Percentiles rank a stretch among this genome's conserved stretches.
phyloP scores from a whole-genome alignment of 1,140 invertebrate species.

The Dysdera silvatica region DNA sequence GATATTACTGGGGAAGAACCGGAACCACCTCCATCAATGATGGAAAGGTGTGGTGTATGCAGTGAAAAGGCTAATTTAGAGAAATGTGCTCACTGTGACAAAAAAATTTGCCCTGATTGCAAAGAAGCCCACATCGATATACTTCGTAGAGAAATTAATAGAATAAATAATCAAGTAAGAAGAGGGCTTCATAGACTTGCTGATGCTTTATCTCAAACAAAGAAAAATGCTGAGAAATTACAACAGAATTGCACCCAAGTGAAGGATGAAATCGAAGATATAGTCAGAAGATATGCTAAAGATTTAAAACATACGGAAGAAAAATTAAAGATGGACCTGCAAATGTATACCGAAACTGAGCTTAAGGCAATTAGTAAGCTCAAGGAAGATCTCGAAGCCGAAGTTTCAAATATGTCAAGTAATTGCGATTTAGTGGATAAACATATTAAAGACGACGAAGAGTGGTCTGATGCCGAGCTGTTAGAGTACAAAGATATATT shows the following conservation, averaged over 20 bases:
- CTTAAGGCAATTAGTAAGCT: constrained; percentile 68
- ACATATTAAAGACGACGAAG: constrained; percentile 68
- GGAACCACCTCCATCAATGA: constrained; percentile 38
- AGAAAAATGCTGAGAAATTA: constrained; percentile 73
- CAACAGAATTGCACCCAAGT: constrained; percentile 77
- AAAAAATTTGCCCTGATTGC: constrained; percentile 81
- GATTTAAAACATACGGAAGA: constrained; percentile 78
- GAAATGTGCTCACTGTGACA: constrained; percentile 86
- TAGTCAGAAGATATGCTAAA: constrained; percentile 76
- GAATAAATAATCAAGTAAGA: constrained; percentile 66
- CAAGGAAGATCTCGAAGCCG: constrained; percentile 86
- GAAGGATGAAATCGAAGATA: constrained; percentile 84
- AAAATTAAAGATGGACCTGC: constrained; percentile 75
- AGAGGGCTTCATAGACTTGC: constrained; percentile 75
- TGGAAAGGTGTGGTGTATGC: constrained; percentile 60
- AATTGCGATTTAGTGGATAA: constrained; percentile 94
- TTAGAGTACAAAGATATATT: constrained; percentile 90
- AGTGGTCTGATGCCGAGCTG: constrained; percentile 50
- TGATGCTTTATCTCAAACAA: constrained; percentile 70
- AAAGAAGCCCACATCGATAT: constrained; percentile 91
- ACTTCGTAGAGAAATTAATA: constrained; percentile 79
- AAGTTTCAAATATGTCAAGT: constrained; percentile 83
- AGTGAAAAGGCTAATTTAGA: constrained; percentile 87
- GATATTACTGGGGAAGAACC: constrained; percentile 67
- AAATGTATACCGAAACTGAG: constrained; percentile 75